These are phyloP conservation scores for Xylocampa areola DNA, from an alignment of 2,888 invertebrate species.

Conservation along the genomic window DNA sequence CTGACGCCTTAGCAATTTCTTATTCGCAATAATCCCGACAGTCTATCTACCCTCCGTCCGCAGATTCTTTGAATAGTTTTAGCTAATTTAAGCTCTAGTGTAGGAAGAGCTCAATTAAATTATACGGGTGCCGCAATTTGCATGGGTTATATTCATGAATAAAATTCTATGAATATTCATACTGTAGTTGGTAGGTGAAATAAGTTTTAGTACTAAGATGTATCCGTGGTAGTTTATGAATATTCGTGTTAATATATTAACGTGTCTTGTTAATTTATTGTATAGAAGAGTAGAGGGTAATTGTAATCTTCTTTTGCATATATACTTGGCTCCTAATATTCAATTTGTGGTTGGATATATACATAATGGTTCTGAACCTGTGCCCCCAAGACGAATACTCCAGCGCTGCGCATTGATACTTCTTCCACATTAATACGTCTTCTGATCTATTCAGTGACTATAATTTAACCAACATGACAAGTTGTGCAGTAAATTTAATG, in stretches of 20 bases:
- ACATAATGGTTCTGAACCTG: too few relatives aligned
- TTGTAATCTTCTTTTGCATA: neutral
- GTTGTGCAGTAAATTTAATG: too few relatives aligned
- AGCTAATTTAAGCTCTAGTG: slow-evolving; percentile 63
- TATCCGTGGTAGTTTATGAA: slow-evolving; percentile 39
- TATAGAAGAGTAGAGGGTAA: slow-evolving; percentile 3
- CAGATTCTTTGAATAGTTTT: slow-evolving; percentile 67
- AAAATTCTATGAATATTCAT: slow-evolving; percentile 58
- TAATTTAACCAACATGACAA: too few relatives aligned
- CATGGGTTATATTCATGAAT: slow-evolving; percentile 57
- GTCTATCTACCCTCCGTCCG: slow-evolving; percentile 34
- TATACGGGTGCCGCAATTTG: slow-evolving; percentile 53
- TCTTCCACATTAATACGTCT: too few relatives aligned
- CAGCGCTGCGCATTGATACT: too few relatives aligned
- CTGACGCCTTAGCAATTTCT: slow-evolving; percentile 19
- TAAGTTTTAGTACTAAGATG: slow-evolving; percentile 45
- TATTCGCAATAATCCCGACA: slow-evolving; percentile 24
- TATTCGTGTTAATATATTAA: slow-evolving; percentile 45
- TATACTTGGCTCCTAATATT: neutral
- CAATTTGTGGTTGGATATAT: too few relatives aligned
- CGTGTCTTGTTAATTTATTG: slow-evolving; percentile 30
- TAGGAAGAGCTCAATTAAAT: slow-evolving; percentile 63
- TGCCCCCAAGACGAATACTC: too few relatives aligned
- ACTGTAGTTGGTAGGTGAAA: slow-evolving; percentile 46
- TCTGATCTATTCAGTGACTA: too few relatives aligned